Evolutionary conservation across 2,113 vertebrate genomes (phyloP).

Genomic region (Tichodroma muraria): DNA sequence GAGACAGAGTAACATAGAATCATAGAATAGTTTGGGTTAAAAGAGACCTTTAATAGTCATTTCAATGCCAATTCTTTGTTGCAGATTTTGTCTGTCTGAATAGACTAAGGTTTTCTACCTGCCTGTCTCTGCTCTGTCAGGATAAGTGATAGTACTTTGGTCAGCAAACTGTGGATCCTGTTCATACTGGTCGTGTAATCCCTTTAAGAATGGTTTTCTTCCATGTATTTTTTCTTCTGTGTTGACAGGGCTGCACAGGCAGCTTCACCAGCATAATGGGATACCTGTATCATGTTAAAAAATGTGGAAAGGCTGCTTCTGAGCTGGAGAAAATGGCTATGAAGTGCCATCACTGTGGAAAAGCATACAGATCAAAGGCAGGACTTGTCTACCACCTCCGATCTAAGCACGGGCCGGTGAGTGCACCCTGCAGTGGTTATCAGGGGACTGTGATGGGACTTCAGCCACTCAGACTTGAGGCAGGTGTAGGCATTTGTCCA

Average conservation of each 20-base stretch:
- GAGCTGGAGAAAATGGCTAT: conserved; percentile 90
- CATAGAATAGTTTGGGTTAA: background rate
- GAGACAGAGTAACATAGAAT: background rate
- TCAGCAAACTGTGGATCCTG: background rate
- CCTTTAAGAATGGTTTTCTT: background rate
- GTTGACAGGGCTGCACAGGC: conserved; percentile 81
- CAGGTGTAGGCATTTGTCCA: background rate
- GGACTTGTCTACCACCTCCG: conserved; percentile 91
- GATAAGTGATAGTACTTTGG: background rate
- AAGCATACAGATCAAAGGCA: conserved; percentile 86
- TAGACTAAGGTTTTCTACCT: background rate
- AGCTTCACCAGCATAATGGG: conserved; percentile 95
- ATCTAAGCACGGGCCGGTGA: conserved; percentile 88
- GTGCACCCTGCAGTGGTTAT: background rate
- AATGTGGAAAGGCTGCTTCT: conserved; percentile 88
- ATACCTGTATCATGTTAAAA: conserved; percentile 88
- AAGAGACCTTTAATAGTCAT: background rate
- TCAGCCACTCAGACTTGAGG: background rate
- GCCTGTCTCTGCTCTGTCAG: background rate
- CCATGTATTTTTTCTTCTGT: background rate
- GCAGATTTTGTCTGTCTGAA: background rate
- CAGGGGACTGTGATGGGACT: background rate
- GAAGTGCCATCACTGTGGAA: conserved; percentile 89
- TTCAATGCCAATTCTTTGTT: background rate
- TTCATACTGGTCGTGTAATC: background rate